Evolutionary conservation across 2,113 vertebrate species (phyloP), one percentile per base, ranked within the genome.

Genomic region (Pao palembangensis): DNA sequence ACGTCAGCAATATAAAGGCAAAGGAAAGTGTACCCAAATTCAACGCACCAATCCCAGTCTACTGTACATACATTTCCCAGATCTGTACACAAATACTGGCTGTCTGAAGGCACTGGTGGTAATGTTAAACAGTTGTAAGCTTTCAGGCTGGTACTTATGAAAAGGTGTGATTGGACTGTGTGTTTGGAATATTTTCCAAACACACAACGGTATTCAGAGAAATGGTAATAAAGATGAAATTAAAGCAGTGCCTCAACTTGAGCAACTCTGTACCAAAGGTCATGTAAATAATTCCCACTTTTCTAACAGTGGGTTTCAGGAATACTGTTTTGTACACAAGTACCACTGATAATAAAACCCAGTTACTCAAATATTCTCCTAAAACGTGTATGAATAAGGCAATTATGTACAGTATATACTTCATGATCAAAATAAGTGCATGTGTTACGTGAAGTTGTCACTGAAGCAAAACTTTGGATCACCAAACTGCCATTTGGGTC

Each of bases 391-490:
- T 48, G 53, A 64, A 68, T 23, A 53, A 53, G 17, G 51, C 51
- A 31, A 31, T 55, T 21, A 49, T 60, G 50, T 47, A 48, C 41
- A 61, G 34, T n/a, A 50, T 49, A 64, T 42, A 48, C 42, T 49
- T 42, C 31, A 67, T 47, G 75, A 76, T 71, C 83, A 86, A 76
- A 78, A 73, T 85, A 86, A 85, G 81, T 88, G 83, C 86, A 64
- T 82, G 67, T 55, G 64, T 50, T 69, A 61, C 69, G 76, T 5
- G 20, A 64, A 64, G 59, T 34, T 54, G 41, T 58, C 38, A 19
- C 44, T 17, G n/a, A 19, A 64, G 62, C 58, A 47, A 68, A 58
- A 23, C 49, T 34, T 44, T 41, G 19, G 23, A 53, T 12, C 43
- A 41, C 43, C 47, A 51, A 18, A 18, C 42, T 28, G 49, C n/a